Conservation (phyloP, 2,113 vertebrate species). For the Percina caprodes region DNA sequence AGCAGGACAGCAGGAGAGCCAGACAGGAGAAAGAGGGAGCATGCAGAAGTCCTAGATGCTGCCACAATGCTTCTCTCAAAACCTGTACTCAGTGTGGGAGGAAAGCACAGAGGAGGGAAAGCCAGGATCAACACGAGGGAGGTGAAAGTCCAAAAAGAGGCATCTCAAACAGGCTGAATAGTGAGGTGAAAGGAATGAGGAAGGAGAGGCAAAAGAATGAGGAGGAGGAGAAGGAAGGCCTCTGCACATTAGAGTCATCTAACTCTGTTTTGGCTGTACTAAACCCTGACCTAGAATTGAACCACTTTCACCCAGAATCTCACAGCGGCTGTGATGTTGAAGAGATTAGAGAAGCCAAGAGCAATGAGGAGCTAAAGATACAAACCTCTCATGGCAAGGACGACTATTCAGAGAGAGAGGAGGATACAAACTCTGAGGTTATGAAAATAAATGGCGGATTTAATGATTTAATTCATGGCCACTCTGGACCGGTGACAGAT, state of each 20-base stretch:
- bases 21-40: slow-evolving; percentile 36
- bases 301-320: slow-evolving; percentile 20
- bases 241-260: neutral
- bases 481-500: neutral
- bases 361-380: neutral
- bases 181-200: slow-evolving; percentile 31
- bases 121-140: slow-evolving; percentile 25
- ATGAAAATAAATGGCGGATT: neutral
- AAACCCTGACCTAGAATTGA: slow-evolving; percentile 47
- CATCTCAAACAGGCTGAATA: neutral
- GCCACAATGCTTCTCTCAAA: slow-evolving; percentile 43
- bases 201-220: slow-evolving; percentile 47
- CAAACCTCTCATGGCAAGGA: slow-evolving; percentile 26
- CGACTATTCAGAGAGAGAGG: neutral
- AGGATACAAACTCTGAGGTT: slow-evolving; percentile 13
- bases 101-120: slow-evolving; percentile 24
- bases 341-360: slow-evolving; percentile 11
- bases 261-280: slow-evolving; percentile 12
- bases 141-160: slow-evolving; percentile 25
- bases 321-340: slow-evolving; percentile 3
- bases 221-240: slow-evolving; percentile 36
- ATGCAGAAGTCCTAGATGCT: slow-evolving; percentile 38
- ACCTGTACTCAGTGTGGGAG: slow-evolving; percentile 39
- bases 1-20: slow-evolving; percentile 15
- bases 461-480: neutral